A percentile compares a stretch with the other conserved stretches of the same genome.
Conservation (phyloP, 2,113 vertebrate species). For the Channa argus region DNA sequence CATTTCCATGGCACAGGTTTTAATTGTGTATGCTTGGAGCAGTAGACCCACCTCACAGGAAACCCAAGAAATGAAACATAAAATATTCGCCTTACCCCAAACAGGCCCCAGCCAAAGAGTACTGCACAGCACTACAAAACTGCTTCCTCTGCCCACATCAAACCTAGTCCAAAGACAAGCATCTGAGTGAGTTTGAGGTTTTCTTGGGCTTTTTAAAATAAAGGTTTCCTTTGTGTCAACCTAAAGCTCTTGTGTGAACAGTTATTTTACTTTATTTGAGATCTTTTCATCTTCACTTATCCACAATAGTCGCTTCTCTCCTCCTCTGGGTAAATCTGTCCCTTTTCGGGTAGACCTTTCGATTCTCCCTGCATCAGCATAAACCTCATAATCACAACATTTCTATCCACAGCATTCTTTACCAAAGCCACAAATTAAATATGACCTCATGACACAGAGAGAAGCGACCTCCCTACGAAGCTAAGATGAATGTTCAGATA, state of each 20-base stretch:
- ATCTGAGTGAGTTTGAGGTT: not conserved
- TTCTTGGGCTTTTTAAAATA: constrained; percentile 20
- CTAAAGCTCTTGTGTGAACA: not conserved
- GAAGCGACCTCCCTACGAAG: constrained; percentile 26
- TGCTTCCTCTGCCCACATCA: constrained; percentile 17
- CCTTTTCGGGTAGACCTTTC: constrained; percentile 35
- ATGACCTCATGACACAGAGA: constrained; percentile 62
- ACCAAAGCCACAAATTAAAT: constrained; percentile 68
- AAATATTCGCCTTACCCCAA: constrained; percentile 63
- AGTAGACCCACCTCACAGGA: constrained; percentile 66
- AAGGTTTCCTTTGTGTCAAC: constrained; percentile 20
- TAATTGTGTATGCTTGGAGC: constrained; percentile 55
- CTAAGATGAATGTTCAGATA: constrained; percentile 28
- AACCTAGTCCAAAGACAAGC: constrained; percentile 32
- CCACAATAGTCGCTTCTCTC: constrained; percentile 31
- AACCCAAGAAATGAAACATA: constrained; percentile 66
- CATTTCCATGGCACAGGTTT: constrained; percentile 60
- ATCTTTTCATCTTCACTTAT: constrained; percentile 28
- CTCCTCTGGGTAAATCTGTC: constrained; percentile 29
- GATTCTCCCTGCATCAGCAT: constrained; percentile 51
- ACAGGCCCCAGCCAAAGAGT: constrained; percentile 56
- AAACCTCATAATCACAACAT: constrained; percentile 74
- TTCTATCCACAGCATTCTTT: constrained; percentile 70
- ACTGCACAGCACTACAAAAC: constrained; percentile 1
- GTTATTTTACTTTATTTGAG: constrained; percentile 17